Evolutionary conservation across 1,140 invertebrate genomes (phyloP), one percentile per base, ranked within the genome.

Genomic region (Bradynema listronoti): DNA sequence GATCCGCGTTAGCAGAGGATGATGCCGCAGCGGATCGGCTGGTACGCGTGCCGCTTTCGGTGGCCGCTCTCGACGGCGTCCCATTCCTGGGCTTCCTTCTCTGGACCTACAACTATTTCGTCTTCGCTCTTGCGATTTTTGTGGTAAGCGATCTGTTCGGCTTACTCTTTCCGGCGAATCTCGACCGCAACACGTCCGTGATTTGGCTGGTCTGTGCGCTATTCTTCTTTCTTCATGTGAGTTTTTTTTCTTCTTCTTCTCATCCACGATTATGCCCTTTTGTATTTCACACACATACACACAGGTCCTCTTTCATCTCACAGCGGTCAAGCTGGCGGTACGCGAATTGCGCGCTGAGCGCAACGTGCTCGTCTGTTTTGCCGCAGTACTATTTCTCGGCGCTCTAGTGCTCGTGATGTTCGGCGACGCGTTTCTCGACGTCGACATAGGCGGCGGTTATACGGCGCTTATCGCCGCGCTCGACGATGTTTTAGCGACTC

Each of bases 161-260:
- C 36, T 50, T 63, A 22, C 1, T 63, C 7, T 63, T 63, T 39
- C 62, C 62, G 1, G 45, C 50, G n/a, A 63, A 42, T 43, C 29
- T 63, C 34, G 45, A 66, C 24, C 16, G 33, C 11, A 63, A 63
- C 49, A 50, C 58, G 9, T 63, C 61, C 11, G 1, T 62, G 50
- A 63, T 65, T 11, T 63, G 61, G 61, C 11, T 62, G 11, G 22
- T 52, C 7, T 61, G 61, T 45, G 61, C 61, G 14, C 34, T 63
- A 7, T 16, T 55, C n/a, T 43, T 63, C 9, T 49, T 57, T 16
- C 41, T 65, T 32, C 30, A 61, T 63, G 58, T 61, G 64, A 14
- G 9, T 58, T 58, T 25, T 34, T 30, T 5, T 36, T 24, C 29
- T 34, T 27, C 7, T 58, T 33, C 30, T 19, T 14, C 27, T 27